Percentiles rank a stretch among this genome's conserved stretches.
Evolutionary conservation across 2,888 invertebrate genomes (phyloP).

Genomic region (Thereva nobilitata): DNA sequence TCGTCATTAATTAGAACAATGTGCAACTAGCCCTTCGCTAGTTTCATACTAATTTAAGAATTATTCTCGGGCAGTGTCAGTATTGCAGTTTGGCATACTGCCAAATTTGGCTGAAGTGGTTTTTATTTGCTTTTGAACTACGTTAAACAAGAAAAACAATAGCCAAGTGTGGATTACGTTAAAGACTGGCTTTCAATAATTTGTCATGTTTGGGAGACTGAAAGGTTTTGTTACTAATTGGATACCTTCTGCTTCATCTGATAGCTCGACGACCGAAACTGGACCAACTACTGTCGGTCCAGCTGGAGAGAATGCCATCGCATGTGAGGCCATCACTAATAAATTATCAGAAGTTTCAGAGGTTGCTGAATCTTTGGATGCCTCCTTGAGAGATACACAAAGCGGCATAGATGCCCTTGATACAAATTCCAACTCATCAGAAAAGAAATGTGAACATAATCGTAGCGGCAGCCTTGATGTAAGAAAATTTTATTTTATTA

Average conservation of each 20-base stretch:
- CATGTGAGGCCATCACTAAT: conserved; percentile 70
- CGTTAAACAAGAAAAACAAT: too few relatives aligned
- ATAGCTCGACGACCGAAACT: conserved; percentile 19
- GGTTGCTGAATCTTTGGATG: conserved; percentile 70
- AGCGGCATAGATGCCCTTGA: conserved; percentile 46
- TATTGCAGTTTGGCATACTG: too few relatives aligned
- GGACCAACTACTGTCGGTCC: conserved; percentile 47
- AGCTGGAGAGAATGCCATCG: conserved; percentile 63
- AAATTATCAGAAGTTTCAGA: conserved; percentile 67
- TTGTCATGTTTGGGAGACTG: conserved; percentile 36
- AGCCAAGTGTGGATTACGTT: too few relatives aligned
- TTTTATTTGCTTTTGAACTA: too few relatives aligned
- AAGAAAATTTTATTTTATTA: conserved; percentile 28
- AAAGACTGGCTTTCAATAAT: conserved; percentile 5
- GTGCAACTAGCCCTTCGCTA: too few relatives aligned
- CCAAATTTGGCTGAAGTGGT: too few relatives aligned
- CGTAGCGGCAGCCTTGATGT: conserved; percentile 44
- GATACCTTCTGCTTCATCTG: conserved; percentile 7
- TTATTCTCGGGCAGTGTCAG: too few relatives aligned
- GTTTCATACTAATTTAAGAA: too few relatives aligned
- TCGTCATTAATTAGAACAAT: too few relatives aligned
- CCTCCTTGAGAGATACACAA: conserved; percentile 62
- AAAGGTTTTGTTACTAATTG: conserved; percentile 35
- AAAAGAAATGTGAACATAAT: conserved; percentile 50
- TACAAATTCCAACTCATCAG: conserved; percentile 44